Conservation (phyloP, 2,888 invertebrate genomes). For the Campoletis raptor region DNA sequence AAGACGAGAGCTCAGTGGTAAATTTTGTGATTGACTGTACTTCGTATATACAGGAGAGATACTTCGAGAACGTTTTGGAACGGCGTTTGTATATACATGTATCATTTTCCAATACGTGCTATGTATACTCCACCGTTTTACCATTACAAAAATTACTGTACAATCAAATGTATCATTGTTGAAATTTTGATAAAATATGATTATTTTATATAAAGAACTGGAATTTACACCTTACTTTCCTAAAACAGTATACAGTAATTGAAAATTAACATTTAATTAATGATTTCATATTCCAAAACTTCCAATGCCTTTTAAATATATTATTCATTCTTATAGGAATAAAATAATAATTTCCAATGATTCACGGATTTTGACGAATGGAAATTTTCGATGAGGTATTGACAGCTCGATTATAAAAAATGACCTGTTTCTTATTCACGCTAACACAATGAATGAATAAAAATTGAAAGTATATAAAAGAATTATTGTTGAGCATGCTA, state of each 20-base stretch:
- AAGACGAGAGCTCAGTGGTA: not conserved
- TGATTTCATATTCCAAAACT: not conserved
- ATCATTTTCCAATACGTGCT: slow-evolving; percentile 31
- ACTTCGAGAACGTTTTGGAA: slow-evolving; percentile 4
- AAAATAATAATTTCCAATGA: not conserved
- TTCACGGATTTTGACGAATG: not conserved
- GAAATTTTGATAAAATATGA: not conserved
- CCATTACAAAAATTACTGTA: not conserved
- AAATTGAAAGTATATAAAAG: not conserved
- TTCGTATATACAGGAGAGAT: not conserved
- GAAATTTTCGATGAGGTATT: not conserved
- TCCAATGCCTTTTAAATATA: not conserved
- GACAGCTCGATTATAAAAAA: not conserved
- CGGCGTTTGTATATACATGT: slow-evolving; percentile 17
- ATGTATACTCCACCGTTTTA: not conserved
- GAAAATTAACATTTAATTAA: not conserved
- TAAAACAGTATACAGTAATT: not conserved
- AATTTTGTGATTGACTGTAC: slow-evolving; percentile 47
- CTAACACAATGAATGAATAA: not conserved
- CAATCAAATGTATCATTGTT: not conserved
- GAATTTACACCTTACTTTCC: not conserved
- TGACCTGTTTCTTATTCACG: not conserved
- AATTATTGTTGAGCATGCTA: no score
- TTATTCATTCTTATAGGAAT: not conserved
- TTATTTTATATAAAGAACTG: not conserved